These are phyloP conservation scores for Dyspetes luteomarginatus DNA, from an alignment of 2,888 invertebrate species.

Conservation along the genomic window DNA sequence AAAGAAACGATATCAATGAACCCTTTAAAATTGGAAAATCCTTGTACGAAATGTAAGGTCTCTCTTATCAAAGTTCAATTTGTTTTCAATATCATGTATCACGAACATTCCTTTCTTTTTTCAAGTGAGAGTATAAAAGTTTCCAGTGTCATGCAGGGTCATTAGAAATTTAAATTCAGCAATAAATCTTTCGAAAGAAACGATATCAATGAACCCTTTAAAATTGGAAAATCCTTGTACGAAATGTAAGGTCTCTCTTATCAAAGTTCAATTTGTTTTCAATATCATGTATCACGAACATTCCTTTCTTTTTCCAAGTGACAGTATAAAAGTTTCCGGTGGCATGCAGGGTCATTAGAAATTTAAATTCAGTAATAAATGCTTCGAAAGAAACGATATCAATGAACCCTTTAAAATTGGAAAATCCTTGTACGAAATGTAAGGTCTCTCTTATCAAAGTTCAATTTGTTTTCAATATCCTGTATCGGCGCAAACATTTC, in stretches of 20 bases:
- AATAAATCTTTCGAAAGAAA: background rate
- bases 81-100: too few species aligned
- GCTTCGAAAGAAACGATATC: background rate
- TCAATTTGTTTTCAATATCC: background rate
- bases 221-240: background rate
- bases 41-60: too few species aligned
- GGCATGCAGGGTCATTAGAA: background rate
- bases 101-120: too few species aligned
- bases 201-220: background rate
- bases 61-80: too few species aligned
- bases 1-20: background rate
- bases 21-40: background rate
- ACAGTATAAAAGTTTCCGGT: background rate
- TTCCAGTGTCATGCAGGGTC: background rate
- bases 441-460: background rate
- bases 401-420: background rate
- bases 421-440: background rate
- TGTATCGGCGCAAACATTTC: background rate
- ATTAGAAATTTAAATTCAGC: background rate
- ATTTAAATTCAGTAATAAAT: background rate
- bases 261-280: background rate
- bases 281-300: background rate
- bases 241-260: background rate
- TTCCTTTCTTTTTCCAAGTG: background rate
- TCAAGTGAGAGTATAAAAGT: background rate